A percentile compares a stretch with the other conserved stretches of the same genome.
phyloP scores from a whole-genome alignment of 2,888 invertebrate genomes.

The Yponomeuta evonymella region DNA sequence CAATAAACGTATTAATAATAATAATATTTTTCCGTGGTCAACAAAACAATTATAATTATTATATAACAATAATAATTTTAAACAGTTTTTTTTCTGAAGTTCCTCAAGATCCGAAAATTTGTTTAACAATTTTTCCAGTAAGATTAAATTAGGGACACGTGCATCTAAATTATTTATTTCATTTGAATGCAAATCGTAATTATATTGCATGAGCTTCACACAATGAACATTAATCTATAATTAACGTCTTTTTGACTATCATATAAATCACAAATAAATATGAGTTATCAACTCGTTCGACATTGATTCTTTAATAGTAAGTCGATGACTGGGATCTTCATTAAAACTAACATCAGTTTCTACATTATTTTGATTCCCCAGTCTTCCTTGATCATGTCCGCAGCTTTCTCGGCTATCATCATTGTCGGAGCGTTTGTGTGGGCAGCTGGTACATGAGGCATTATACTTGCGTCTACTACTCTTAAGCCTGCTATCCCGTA shows the following conservation, averaged over 20 bases:
- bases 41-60: no score
- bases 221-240: background rate
- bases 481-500: constrained; percentile 66
- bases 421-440: constrained; percentile 76
- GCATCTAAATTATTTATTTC: no score
- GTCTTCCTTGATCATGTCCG: constrained; percentile 69
- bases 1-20: no score
- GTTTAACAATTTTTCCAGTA: no score
- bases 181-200: no score
- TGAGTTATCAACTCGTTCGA: background rate
- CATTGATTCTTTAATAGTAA: background rate
- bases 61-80: no score
- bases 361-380: constrained; percentile 37
- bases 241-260: background rate
- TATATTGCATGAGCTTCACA: no score
- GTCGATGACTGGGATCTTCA: constrained; percentile 6
- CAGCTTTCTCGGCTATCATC: constrained; percentile 77
- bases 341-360: background rate
- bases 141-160: no score
- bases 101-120: no score
- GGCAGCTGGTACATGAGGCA: constrained; percentile 73
- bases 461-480: constrained; percentile 76
- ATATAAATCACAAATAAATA: background rate
- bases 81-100: no score
- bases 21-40: no score